Percentiles rank a stretch among this genome's conserved stretches.
Evolutionary conservation across 2,888 invertebrate species (phyloP).

Genomic region (Molanna angustata): DNA sequence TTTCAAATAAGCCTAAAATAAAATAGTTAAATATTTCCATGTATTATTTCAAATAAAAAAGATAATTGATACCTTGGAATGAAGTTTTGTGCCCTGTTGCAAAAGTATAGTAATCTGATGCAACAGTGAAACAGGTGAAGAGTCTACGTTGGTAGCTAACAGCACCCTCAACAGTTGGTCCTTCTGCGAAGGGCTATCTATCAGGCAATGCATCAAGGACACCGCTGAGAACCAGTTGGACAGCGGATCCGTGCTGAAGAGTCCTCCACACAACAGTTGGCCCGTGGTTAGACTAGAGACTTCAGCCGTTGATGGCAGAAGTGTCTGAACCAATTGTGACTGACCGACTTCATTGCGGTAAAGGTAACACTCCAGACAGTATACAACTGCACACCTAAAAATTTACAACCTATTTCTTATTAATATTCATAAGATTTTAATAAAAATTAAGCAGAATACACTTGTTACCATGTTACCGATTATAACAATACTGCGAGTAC

Average conservation of each 20-base stretch:
- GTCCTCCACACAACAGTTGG: conserved; percentile 88
- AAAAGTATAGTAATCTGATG: conserved; percentile 84
- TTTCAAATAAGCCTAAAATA: not conserved
- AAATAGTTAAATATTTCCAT: no score
- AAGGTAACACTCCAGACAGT: conserved; percentile 95
- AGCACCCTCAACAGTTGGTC: conserved; percentile 90
- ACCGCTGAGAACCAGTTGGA: conserved; percentile 96
- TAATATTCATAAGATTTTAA: no score
- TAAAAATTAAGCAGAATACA: no score
- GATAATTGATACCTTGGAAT: conserved; percentile 60
- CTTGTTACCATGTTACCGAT: no score
- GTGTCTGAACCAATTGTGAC: conserved; percentile 83
- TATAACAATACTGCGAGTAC: no score
- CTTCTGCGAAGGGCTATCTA: conserved; percentile 81
- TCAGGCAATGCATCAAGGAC: conserved; percentile 84
- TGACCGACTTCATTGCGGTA: conserved; percentile 91
- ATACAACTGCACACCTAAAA: conserved; percentile 86
- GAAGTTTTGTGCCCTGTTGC: conserved; percentile 77
- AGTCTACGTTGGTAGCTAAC: conserved; percentile 79
- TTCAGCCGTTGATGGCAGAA: conserved; percentile 84
- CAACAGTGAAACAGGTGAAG: conserved; percentile 83
- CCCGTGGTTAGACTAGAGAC: conserved; percentile 72
- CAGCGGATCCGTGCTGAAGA: conserved; percentile 83
- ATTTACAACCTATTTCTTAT: conserved; percentile 41
- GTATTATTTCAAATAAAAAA: not conserved